Percentiles rank a stretch among this genome's conserved stretches.
Conservation (phyloP, 1,140 invertebrate species). For the Temnothorax curvispinosus region DNA sequence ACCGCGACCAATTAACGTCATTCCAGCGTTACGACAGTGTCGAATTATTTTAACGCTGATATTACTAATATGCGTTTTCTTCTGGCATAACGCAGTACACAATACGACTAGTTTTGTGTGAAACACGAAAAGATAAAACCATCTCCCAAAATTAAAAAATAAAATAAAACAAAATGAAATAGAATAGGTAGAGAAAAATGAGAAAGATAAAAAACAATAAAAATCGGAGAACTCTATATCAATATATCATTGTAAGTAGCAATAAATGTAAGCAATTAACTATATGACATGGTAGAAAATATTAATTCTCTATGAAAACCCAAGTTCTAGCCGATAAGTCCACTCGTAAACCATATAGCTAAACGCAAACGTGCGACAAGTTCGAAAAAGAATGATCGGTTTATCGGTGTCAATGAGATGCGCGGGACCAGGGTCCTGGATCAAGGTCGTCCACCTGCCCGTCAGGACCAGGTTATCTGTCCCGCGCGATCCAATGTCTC, state of each 20-base stretch:
- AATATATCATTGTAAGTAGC: not conserved
- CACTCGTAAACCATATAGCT: not conserved
- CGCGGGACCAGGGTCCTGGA: constrained; percentile 66
- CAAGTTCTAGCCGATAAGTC: not conserved
- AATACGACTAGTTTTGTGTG: not conserved
- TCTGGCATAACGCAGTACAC: not conserved
- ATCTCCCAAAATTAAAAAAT: not conserved
- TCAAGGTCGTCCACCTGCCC: constrained; percentile 77
- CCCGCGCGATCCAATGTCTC: constrained; percentile 41
- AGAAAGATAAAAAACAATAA: not conserved
- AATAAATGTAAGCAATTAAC: not conserved
- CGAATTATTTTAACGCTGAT: not conserved
- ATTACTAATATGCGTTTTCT: not conserved
- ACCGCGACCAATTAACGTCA: constrained; percentile 38
- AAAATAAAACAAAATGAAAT: not conserved
- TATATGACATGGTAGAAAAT: not conserved
- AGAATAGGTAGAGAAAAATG: not conserved
- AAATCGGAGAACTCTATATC: not conserved
- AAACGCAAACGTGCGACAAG: not conserved
- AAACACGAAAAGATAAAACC: not conserved
- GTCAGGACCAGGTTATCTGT: constrained; percentile 62
- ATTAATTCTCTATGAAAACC: not conserved
- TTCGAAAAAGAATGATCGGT: constrained; percentile 44
- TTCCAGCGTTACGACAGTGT: constrained; percentile 25
- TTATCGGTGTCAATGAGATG: constrained; percentile 78